Evolutionary conservation across 2,113 vertebrate species (phyloP), one percentile per base, ranked within the genome.

Genomic region (Xenus cinereus): DNA sequence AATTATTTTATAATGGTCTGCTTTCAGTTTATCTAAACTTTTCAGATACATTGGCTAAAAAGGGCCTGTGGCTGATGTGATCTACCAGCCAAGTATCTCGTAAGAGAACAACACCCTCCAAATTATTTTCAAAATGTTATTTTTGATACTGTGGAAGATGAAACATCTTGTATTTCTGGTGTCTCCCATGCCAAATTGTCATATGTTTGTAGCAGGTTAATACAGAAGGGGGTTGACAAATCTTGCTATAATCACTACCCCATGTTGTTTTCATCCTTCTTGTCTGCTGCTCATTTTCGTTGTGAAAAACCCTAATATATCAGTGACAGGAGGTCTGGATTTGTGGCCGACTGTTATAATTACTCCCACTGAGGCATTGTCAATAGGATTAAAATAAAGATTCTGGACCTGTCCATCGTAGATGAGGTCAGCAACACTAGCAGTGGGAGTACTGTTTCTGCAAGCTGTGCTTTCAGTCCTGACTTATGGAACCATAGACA

Each of bases 311-410:
- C 87, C 92, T 94, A 97, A 95, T 97, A 71, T 97, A 97, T 98
- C 94, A 97, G 80, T 97, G 97, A 98, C 96, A 97, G 97, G 97
- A 98, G 97, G 96, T 97, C 97, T 98, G 97, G 84, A 96, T 98
- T 98, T 97, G 96, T 97, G 98, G 84, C 95, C 22, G 95, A 97
- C 96, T 98, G 95, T 96, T 98, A 94, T 98, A 98, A 98, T 98
- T 98, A 98, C 97, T 98, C 98, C 98, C 98, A 98, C 97, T 97
- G 98, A 97, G 97, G 87, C 95, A 89, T 95, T 97, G 97, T 98
- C 98, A 98, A 97, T 98, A 97, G 98, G 98, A 98, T 98, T 98
- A 98, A 98, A 98, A 97, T 95, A 97, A 97, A 97, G 97, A 98
- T 97, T 98, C 96, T 97, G 95, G 96, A 93, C 84, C 96, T 96